Evolutionary conservation across 64 coral and sea anemone genomes (phyloP), one percentile per base, ranked within the genome.

Genomic region (Orbicella faveolata): DNA sequence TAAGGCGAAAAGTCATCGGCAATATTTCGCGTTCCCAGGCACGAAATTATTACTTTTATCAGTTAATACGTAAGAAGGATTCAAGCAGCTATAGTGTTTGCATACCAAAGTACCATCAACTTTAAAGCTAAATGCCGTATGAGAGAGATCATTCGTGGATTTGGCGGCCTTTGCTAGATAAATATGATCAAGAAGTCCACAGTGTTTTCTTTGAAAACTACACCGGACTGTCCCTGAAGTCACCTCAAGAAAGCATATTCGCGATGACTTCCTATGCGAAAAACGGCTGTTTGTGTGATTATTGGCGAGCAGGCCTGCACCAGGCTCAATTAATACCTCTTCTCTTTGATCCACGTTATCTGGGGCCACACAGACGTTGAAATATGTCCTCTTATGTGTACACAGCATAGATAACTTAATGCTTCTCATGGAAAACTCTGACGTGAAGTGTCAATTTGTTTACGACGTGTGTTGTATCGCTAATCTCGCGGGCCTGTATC

Each of bases 131-230:
- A 79, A 55, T 3, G 61, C 16, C 7, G 65, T 70, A 26, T 33
- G 67, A 70, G 67, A 26, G 67, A 70, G 81, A 69, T 84, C 81
- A 67, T 84, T 84, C 63, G 18, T 66, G 81, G 81, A 68, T 84
- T 69, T 84, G 54, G 62, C 62, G 61, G 81, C 19, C 34, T 84
- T 69, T 68, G 77, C 36, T 44, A 66, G 81, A 39, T 84, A 41
- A 84, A 70, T 68, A 84, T 23, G 36, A 67, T 44, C 20, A 67
- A 84, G 63, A 84, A 63, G 36, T 67, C 7, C 17, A 10, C 35
- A 14, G 30, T 66, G 63, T 84, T 84, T 68, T 84, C 81, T 48
- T 84, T 84, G 61, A 41, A 84, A 84, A 63, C 36, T 66, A 67
- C 63, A n/a, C 63, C 35, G 25, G 52, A 48, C 21, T 59, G 19